Evolutionary conservation across 2,888 invertebrate genomes (phyloP).

Genomic region (Margaritifera margaritifera): DNA sequence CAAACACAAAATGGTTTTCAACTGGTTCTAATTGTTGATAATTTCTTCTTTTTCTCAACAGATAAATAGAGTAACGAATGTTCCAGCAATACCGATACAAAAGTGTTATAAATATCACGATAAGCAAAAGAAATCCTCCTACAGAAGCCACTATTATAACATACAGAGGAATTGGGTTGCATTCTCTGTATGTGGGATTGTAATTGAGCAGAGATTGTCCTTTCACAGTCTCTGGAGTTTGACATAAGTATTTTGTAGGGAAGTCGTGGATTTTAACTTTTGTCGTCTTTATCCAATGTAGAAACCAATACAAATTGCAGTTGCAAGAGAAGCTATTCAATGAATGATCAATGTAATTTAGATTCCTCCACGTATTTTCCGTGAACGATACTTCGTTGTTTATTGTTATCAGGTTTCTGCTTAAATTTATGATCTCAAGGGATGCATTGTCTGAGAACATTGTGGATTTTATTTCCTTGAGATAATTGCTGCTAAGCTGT

Average conservation of each 20-base stretch:
- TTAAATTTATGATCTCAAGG: background rate
- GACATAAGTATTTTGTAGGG: too few species aligned
- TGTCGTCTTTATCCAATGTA: slow-evolving; percentile 12
- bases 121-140: slow-evolving; percentile 1
- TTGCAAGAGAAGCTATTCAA: slow-evolving; percentile 79
- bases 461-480: background rate
- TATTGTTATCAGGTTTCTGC: background rate
- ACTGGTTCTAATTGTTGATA: background rate
- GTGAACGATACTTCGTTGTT: background rate
- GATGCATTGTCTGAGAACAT: background rate
- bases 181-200: too few species aligned
- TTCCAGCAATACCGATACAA: slow-evolving; percentile 76
- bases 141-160: too few species aligned
- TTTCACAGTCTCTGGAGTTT: background rate
- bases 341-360: slow-evolving; percentile 72
- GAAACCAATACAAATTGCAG: slow-evolving; percentile 72
- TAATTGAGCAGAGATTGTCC: background rate
- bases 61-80: slow-evolving; percentile 75
- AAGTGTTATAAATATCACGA: slow-evolving; percentile 32
- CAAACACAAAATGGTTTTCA: slow-evolving; percentile 74
- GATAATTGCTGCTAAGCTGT: background rate
- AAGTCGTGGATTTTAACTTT: too few species aligned
- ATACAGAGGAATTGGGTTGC: too few species aligned
- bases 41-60: slow-evolving; percentile 41
- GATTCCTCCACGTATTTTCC: background rate